These are phyloP conservation scores for Scaeva pyrastri DNA, from an alignment of 2,888 invertebrate species.

Conservation along the genomic window DNA sequence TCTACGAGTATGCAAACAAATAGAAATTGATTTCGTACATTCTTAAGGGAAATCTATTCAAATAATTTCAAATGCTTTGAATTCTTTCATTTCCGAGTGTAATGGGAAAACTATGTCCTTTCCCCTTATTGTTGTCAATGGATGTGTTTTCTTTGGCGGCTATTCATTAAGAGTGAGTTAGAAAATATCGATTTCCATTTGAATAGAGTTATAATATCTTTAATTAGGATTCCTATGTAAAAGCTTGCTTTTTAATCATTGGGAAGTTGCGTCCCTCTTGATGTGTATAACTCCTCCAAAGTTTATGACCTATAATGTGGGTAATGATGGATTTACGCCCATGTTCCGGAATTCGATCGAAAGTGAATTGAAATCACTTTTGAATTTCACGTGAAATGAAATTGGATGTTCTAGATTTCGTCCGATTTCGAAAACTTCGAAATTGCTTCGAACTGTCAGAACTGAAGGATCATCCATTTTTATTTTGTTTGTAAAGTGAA, in stretches of 20 bases:
- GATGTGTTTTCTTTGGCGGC: not conserved
- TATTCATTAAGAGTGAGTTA: not conserved
- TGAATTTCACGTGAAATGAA: no score
- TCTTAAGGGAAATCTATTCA: constrained; percentile 27
- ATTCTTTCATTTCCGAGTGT: constrained; percentile 46
- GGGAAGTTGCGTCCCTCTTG: no score
- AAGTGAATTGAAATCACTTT: no score
- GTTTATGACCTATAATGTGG: no score
- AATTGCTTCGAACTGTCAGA: no score
- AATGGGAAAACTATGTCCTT: constrained; percentile 60
- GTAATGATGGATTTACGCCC: no score
- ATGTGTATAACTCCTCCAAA: no score
- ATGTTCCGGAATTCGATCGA: no score
- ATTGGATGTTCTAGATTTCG: no score
- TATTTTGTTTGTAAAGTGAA: no score
- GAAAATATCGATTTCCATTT: not conserved
- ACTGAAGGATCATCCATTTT: no score
- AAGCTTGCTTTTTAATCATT: not conserved
- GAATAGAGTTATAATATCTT: not conserved
- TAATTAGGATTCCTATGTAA: not conserved
- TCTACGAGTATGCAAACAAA: not conserved
- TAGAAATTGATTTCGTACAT: not conserved
- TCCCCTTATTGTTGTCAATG: not conserved
- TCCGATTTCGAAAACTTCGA: no score
- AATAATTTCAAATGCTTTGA: constrained; percentile 40